Base-by-base conservation (phyloP, 2,888 invertebrate species). In the Cyrtodaria siliqua region DNA sequence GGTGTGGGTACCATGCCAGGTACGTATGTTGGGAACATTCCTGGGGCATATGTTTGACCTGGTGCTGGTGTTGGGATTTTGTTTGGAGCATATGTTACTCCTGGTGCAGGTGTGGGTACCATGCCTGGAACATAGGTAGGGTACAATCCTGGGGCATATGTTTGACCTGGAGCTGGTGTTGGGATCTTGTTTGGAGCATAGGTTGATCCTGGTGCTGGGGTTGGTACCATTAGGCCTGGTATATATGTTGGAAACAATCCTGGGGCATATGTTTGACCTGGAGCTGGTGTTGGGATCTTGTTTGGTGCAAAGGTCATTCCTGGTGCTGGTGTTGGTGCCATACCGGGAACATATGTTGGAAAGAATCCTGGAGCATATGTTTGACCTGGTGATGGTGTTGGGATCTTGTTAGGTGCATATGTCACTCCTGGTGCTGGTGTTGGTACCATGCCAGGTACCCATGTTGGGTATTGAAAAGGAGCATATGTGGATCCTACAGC, bases 291-390 rank as follows among this genome's bases (percentile, higher is more conserved):
- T 57, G 82, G 82, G n/a, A 80, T 49, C 47, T 42, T 60, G 12
- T 53, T 69, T 52, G 82, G 77, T 27, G 73, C 72, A 66, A 67
- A 79, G 20, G 84, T 85, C 23, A 60, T n/a, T 4, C 81, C 79
- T 44, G 86, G 86, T 9, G 74, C 79, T 18, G 80, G 80, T 55
- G 82, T 85, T 16, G 76, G 79, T 14, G 78, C 80, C 66, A 79
- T 76, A 23, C 77, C 78, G 23, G 82, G 79, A 6, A 79, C 56
- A 20, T 33, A 79, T 29, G 81, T 81, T 52, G 82, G 82, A 60
- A 70, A 80, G 52, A 67, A 60, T 3, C 73, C 68, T 24, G 87
- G 87, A 29, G 82, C 75, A 59, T 79, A 85, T 14, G 80, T 79
- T 27, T 56, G 49, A 8, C 83, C 81, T 55, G 84, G 83, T 24